Evolutionary conservation across 2,113 vertebrate genomes (phyloP).

Genomic region (Mustelus asterias): DNA sequence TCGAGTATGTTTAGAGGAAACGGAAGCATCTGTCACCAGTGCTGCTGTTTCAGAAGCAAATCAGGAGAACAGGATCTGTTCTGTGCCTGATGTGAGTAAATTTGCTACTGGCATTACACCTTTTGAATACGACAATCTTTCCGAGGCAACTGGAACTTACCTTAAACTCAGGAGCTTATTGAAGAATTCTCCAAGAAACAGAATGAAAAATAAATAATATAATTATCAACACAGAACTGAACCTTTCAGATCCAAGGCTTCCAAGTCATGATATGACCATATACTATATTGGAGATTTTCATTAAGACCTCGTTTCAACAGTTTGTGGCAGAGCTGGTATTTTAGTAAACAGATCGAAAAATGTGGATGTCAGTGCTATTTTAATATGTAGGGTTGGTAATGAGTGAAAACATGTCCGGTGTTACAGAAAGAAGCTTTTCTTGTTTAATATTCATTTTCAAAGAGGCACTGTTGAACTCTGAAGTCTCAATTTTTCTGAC

Average conservation of each 20-base stretch:
- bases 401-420: slow-evolving; percentile 24
- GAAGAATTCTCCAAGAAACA: slow-evolving; percentile 84
- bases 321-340: slow-evolving; percentile 2
- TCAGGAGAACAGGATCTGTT: slow-evolving; percentile 45
- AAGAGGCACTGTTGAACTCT: background rate
- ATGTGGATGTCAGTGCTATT: slow-evolving; percentile 25
- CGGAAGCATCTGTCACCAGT: slow-evolving; percentile 36
- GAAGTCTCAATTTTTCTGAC: background rate
- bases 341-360: background rate
- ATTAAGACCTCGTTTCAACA: background rate
- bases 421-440: background rate
- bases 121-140: slow-evolving; percentile 90
- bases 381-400: slow-evolving; percentile 9
- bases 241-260: slow-evolving; percentile 21
- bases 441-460: slow-evolving; percentile 25
- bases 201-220: slow-evolving; percentile 65
- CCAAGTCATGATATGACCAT: background rate
- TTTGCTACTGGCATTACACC: slow-evolving; percentile 87
- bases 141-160: slow-evolving; percentile 85
- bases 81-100: slow-evolving; percentile 81
- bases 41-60: slow-evolving; percentile 3
- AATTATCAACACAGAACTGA: background rate
- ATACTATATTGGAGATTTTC: background rate
- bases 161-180: slow-evolving; percentile 79
- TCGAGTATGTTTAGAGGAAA: background rate